Percentiles rank a stretch among this genome's conserved stretches.
These are phyloP conservation scores for Patella caerulea DNA, from an alignment of 2,888 invertebrate species.

Conservation along the genomic window DNA sequence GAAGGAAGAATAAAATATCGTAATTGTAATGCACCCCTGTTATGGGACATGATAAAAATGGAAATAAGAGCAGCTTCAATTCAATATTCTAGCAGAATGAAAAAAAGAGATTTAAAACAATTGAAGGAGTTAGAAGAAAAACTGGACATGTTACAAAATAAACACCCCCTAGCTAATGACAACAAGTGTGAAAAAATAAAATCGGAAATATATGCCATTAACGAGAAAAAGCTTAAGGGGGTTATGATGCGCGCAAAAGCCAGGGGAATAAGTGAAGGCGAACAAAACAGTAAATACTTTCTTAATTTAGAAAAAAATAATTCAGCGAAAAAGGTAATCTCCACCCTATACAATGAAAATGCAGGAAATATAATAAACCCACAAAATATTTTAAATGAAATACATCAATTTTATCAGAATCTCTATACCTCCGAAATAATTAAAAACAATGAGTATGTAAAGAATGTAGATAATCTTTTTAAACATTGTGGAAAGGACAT, in stretches of 20 bases:
- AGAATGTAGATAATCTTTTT: no score
- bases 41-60: constrained; percentile 10
- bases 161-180: background rate
- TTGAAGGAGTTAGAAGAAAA: background rate
- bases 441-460: background rate
- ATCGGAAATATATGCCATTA: background rate
- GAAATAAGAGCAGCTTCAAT: constrained; percentile 7
- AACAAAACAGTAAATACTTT: background rate
- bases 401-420: no score
- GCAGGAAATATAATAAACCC: no score
- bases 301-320: no score
- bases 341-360: no score
- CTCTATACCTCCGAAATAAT: no score
- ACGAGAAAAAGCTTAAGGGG: constrained; percentile 13
- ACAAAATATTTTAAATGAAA: no score
- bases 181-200: background rate
- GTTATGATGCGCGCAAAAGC: background rate
- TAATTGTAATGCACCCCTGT: background rate
- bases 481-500: no score
- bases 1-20: background rate
- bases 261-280: constrained; percentile 2
- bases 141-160: background rate
- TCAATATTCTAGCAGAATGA: background rate
- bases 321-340: no score
- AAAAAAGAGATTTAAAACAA: background rate